A percentile compares a stretch with the other conserved stretches of the same genome.
These are phyloP conservation scores for Tadarida brasiliensis DNA, from an alignment of 2,797 vertebrate genomes.

Conservation along the genomic window DNA sequence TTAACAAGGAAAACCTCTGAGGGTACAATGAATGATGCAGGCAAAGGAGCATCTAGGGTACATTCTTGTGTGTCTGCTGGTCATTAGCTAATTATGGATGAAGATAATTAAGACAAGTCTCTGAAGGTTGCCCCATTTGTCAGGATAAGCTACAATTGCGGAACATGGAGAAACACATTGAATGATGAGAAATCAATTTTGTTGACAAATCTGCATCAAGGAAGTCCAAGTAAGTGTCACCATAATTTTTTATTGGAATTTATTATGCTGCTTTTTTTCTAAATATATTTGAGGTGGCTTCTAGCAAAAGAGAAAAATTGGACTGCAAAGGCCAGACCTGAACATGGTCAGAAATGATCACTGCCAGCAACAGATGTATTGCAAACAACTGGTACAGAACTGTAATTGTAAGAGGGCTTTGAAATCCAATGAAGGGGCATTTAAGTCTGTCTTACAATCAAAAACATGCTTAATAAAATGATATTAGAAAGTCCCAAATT, in stretches of 20 bases:
- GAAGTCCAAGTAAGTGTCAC: conserved; percentile 36
- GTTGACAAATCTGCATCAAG: conserved; percentile 39
- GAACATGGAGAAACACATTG: conserved; percentile 7
- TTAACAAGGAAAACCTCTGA: conserved; percentile 73
- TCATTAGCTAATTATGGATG: conserved; percentile 73
- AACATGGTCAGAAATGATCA: neutral
- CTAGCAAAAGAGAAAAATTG: conserved; percentile 27
- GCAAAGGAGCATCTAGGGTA: conserved; percentile 54
- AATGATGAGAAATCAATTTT: conserved; percentile 47
- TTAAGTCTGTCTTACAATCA: neutral
- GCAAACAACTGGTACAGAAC: neutral
- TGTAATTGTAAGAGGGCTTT: neutral
- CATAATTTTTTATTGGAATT: neutral
- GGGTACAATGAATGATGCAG: conserved; percentile 67
- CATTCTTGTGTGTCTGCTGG: conserved; percentile 66
- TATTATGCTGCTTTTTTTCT: neutral
- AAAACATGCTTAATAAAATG: conserved; percentile 39
- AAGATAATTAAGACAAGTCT: conserved; percentile 74
- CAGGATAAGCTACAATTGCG: conserved; percentile 21
- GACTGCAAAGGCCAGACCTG: conserved; percentile 27
- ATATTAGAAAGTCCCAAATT: neutral
- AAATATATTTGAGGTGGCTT: conserved; percentile 24
- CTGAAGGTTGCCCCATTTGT: conserved; percentile 29
- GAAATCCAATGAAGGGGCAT: neutral
- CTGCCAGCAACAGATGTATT: neutral